phyloP scores from a whole-genome alignment of 92 coral and sea anemone species.

The Parazoanthus swiftii region DNA sequence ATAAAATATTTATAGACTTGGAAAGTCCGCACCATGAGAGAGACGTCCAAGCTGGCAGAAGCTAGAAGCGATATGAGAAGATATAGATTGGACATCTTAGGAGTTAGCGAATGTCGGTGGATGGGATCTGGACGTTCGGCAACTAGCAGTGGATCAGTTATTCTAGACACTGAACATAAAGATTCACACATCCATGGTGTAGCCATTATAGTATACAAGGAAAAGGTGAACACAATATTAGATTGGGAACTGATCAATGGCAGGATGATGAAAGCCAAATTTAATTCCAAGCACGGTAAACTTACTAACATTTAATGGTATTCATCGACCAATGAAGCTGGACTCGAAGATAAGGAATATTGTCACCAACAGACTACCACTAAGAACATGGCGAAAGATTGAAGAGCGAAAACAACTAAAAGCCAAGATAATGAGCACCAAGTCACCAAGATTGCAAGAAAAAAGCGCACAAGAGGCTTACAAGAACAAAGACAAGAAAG shows the following conservation, averaged over 20 bases:
- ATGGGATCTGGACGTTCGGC: conserved; percentile 30
- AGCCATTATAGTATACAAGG: conserved; percentile 17
- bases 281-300: conserved; percentile 36
- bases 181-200: conserved; percentile 1
- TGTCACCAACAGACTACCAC: conserved; percentile 20
- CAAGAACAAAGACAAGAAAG: too few relatives aligned
- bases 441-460: too few relatives aligned
- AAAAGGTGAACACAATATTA: conserved; percentile 18
- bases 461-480: too few relatives aligned
- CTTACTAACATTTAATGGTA: conserved; percentile 16
- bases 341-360: not conserved
- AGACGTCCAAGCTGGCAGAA: conserved; percentile 27
- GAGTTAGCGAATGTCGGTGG: conserved; percentile 44
- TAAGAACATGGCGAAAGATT: too few relatives aligned
- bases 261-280: conserved; percentile 41
- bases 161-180: conserved; percentile 21
- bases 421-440: too few relatives aligned
- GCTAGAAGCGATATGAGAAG: conserved; percentile 13
- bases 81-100: conserved; percentile 5
- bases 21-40: conserved; percentile 42
- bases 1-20: conserved; percentile 5
- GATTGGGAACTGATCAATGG: conserved; percentile 42
- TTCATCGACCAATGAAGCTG: not conserved
- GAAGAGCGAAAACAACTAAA: too few relatives aligned
- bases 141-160: conserved; percentile 27